Conservation (phyloP, 1,140 invertebrate genomes). For the Hesperophylax magnus region DNA sequence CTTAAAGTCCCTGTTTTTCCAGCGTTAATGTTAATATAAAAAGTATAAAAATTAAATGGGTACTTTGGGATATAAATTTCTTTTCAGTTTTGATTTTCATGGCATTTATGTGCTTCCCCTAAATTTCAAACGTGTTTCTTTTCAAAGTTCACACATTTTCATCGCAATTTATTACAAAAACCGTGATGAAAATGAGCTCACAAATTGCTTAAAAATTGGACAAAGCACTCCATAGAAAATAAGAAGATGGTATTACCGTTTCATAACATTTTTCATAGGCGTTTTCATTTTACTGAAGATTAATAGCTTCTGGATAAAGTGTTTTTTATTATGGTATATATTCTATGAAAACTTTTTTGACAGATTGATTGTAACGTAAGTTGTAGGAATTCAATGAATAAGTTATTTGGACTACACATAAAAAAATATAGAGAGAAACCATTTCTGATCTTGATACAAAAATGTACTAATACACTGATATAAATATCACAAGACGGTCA, state of each 20-base stretch:
- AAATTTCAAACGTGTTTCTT: no score
- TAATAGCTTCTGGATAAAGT: conserved; percentile 33
- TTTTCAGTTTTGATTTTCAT: no score
- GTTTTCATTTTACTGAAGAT: conserved; percentile 32
- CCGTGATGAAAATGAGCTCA: no score
- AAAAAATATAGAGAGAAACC: conserved; percentile 19
- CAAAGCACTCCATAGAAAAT: neutral
- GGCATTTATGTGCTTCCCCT: no score
- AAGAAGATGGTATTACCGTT: conserved; percentile 7
- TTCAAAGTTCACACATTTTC: no score
- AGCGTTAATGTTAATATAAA: no score
- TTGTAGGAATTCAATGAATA: conserved; percentile 45
- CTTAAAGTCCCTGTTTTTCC: no score
- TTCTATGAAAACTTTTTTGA: conserved; percentile 37
- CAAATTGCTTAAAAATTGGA: no score
- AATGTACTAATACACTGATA: conserved; percentile 13
- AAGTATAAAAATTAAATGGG: no score
- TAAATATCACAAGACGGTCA: no score
- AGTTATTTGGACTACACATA: conserved; percentile 41
- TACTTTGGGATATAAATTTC: no score
- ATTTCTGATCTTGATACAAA: conserved; percentile 33
- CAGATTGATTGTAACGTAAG: conserved; percentile 39
- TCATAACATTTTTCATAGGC: conserved; percentile 19
- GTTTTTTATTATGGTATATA: conserved; percentile 13
- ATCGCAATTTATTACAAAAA: no score